phyloP scores from a whole-genome alignment of 1,140 invertebrate species.

The Branchinecta lynchi region DNA sequence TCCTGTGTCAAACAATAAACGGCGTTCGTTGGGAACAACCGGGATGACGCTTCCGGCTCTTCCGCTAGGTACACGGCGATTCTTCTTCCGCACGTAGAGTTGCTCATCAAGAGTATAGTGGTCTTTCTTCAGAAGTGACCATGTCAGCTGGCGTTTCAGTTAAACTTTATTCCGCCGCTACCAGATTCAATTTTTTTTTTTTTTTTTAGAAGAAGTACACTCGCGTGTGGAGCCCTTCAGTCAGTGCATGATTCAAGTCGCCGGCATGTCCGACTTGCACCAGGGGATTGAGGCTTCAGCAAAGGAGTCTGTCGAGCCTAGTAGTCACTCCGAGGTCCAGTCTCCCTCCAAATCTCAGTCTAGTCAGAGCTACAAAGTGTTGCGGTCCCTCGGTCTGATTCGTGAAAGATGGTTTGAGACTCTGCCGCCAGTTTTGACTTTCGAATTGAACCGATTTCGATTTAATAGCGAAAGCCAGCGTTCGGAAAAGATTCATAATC shows the following conservation, averaged over 20 bases:
- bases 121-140: no score
- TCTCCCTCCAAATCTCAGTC: slow-evolving; percentile 2
- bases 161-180: no score
- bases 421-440: slow-evolving; percentile 34
- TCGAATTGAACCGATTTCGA: slow-evolving; percentile 34
- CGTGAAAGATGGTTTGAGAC: slow-evolving; percentile 31
- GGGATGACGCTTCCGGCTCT: no score
- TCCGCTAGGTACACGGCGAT: no score
- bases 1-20: no score
- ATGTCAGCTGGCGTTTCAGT: no score
- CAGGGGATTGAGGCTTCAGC: not conserved
- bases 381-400: not conserved
- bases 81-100: no score
- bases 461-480: slow-evolving; percentile 33
- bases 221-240: slow-evolving; percentile 33
- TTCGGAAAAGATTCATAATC: slow-evolving; percentile 35
- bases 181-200: no score
- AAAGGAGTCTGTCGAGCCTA: not conserved
- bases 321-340: not conserved
- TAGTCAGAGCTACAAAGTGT: not conserved
- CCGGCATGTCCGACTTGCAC: slow-evolving; percentile 23
- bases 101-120: no score
- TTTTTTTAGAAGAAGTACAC: slow-evolving; percentile 10
- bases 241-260: slow-evolving; percentile 34
- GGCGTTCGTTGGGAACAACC: no score